phyloP scores from a whole-genome alignment of 1,140 invertebrate species.

The Globodera ellingtonae region DNA sequence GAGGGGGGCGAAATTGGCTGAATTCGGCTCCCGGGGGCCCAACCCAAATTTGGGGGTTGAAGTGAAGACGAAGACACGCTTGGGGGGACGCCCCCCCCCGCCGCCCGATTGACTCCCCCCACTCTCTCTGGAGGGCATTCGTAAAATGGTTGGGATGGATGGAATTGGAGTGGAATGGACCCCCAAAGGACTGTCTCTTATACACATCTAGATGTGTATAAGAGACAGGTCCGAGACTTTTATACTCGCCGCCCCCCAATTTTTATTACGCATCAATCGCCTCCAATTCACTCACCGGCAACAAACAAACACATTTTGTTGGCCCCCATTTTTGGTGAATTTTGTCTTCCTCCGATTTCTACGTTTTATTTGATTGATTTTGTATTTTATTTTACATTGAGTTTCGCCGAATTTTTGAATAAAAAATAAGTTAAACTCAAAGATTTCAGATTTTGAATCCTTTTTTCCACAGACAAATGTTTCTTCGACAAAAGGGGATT shows the following conservation, averaged over 20 bases:
- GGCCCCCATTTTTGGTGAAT: neutral
- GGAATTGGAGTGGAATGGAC: too few relatives aligned
- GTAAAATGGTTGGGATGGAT: constrained; percentile 5
- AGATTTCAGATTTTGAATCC: neutral
- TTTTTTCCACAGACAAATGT: neutral
- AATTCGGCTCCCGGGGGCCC: neutral
- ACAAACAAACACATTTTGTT: neutral
- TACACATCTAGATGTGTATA: too few relatives aligned
- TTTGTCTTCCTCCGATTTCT: neutral
- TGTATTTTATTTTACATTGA: neutral
- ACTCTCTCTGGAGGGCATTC: neutral
- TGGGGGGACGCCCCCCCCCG: too few relatives aligned
- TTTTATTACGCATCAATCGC: neutral
- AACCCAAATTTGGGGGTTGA: neutral
- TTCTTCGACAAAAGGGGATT: neutral
- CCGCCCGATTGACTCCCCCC: neutral
- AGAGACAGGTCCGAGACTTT: neutral
- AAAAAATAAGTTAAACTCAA: neutral
- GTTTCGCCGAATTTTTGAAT: neutral
- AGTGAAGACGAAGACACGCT: neutral
- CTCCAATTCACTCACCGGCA: neutral
- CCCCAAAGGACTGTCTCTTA: too few relatives aligned
- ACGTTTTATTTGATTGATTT: neutral
- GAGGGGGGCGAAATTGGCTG: neutral
- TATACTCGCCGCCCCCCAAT: neutral